Base-by-base conservation (phyloP, 2,113 vertebrate genomes). In the Callorhinus ursinus region DNA sequence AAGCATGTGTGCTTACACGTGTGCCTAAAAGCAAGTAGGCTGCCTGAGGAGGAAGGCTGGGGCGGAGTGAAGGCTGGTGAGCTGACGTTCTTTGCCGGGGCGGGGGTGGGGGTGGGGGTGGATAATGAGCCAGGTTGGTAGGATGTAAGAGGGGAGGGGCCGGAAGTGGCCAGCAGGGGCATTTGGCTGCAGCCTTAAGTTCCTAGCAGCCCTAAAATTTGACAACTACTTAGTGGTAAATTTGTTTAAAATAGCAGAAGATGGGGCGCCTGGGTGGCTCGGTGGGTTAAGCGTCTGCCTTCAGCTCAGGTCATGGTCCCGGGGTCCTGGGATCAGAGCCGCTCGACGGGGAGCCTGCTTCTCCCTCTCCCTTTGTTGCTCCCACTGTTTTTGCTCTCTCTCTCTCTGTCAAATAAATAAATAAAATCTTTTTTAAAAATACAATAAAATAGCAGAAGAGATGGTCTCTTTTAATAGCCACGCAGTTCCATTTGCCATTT, bases 201-300 rank as follows among this genome's bases (percentile, higher is more conserved):
- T 67, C 14, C n/a, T 57, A 72, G 51, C 24, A 76, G 18, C 57
- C 79, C 90, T 55, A 53, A 65, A 91, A 57, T 59, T 55, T 59
- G 61, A n/a, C 81, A 65, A 55, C 42, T 61, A 46, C 42, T 86
- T 79, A 92, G 42, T 22, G 82, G 26, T 72, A 51, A 90, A 80
- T 91, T 57, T 93, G 59, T 84, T 83, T 69, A 72, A 93, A 88
- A 79, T 36, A 61, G 67, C 51, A 95, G 51, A 88, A 18, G 42
- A 36, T 63, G 61, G 63, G 53, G 28, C 13, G 13, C 63, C 63
- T 31, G 28, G 63, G 63, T 31, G 63, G 63, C 63, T 65, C 5
- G 2, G 63, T 31, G 4, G 11, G 28, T 31, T 65, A 31, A 31
- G 28, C 26, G 5, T 63, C 61, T 2, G 26, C 61, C 61, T 63